phyloP scores from a whole-genome alignment of 1,140 invertebrate species.

The Magallana gigas region DNA sequence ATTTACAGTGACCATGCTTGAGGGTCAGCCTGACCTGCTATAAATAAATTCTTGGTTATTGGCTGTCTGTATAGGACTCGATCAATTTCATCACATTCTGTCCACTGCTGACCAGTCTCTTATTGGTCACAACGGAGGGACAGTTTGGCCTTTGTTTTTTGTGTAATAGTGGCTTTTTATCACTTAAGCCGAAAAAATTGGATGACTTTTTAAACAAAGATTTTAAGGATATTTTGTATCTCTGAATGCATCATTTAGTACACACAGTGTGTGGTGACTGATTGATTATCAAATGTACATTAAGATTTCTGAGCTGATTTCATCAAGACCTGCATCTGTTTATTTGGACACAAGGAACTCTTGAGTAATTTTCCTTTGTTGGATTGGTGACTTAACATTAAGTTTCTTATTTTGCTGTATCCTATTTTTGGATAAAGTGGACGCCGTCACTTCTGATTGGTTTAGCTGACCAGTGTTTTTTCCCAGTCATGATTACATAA shows the following conservation, averaged over 20 bases:
- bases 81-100: slow-evolving; percentile 21
- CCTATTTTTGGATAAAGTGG: neutral
- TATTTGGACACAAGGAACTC: neutral
- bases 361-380: neutral
- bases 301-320: too few relatives aligned
- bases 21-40: neutral
- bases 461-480: neutral
- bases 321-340: too few relatives aligned
- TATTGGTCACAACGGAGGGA: neutral
- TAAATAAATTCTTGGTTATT: slow-evolving; percentile 30
- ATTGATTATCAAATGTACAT: too few relatives aligned
- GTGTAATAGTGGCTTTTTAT: neutral
- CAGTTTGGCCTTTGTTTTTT: neutral
- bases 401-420: neutral
- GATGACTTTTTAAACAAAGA: neutral
- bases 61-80: slow-evolving; percentile 18
- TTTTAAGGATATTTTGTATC: neutral
- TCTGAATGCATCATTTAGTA: neutral
- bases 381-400: neutral
- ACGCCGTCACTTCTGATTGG: neutral
- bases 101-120: neutral
- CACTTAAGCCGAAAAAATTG: neutral
- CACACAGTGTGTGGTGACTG: neutral
- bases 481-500: slow-evolving; percentile 10
- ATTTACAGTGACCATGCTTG: neutral